Conservation (phyloP, 1,140 invertebrate species). For the Hyposmocoma kahamanoa region DNA sequence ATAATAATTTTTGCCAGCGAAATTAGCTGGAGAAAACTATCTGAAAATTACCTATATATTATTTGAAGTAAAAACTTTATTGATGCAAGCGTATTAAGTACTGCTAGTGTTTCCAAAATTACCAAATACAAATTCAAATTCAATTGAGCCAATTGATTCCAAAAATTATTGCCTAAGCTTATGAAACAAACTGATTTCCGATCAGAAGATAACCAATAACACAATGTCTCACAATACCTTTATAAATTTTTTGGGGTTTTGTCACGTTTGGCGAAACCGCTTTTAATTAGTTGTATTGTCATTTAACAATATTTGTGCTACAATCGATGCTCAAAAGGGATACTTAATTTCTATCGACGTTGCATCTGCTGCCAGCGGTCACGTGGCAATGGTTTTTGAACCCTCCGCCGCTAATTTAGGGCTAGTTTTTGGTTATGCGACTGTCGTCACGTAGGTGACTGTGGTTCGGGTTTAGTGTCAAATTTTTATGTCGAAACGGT, state of each 20-base stretch:
- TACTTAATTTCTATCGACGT: constrained; percentile 30
- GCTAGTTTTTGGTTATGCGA: constrained; percentile 25
- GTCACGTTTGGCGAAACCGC: constrained; percentile 33
- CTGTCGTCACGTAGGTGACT: constrained; percentile 37
- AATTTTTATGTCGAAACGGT: constrained; percentile 65
- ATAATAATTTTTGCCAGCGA: too few species aligned
- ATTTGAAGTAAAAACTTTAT: too few species aligned
- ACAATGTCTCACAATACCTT: not conserved
- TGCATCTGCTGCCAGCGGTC: constrained; percentile 46
- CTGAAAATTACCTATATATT: too few species aligned
- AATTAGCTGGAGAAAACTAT: too few species aligned
- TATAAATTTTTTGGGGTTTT: constrained; percentile 32
- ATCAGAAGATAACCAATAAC: not conserved
- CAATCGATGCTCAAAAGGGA: constrained; percentile 27
- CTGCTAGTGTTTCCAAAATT: too few species aligned
- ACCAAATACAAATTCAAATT: too few species aligned
- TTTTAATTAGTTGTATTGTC: constrained; percentile 65
- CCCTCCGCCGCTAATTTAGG: constrained; percentile 15
- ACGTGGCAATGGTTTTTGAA: constrained; percentile 23
- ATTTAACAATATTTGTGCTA: constrained; percentile 40
- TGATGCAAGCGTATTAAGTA: too few species aligned
- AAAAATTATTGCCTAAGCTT: not conserved
- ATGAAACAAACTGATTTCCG: not conserved
- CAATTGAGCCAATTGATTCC: constrained; percentile 1
- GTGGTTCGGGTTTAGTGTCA: constrained; percentile 51